These are phyloP conservation scores for Dinocampus coccinellae DNA, from an alignment of 2,888 invertebrate genomes.

Conservation along the genomic window DNA sequence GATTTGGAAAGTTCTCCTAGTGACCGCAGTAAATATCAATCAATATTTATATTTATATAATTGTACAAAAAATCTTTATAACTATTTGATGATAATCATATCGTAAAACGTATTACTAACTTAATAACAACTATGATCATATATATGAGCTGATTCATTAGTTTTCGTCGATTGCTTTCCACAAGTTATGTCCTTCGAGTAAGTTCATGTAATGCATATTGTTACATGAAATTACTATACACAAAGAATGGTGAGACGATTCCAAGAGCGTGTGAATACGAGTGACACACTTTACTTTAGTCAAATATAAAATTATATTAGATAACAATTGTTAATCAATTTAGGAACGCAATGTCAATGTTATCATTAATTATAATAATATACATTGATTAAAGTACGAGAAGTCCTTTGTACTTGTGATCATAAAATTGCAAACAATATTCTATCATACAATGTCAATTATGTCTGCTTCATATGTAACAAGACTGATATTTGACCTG, in stretches of 20 bases:
- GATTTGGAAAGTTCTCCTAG: slow-evolving; percentile 56
- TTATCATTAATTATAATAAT: not conserved
- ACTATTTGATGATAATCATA: not conserved
- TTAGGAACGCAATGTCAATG: not conserved
- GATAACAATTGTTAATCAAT: not conserved
- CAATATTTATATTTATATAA: not conserved
- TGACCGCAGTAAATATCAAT: slow-evolving; percentile 54
- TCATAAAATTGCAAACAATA: not conserved
- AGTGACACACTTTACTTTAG: slow-evolving; percentile 50
- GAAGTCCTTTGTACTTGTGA: not conserved
- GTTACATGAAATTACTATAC: not conserved
- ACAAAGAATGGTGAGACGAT: not conserved
- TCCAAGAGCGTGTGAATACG: slow-evolving; percentile 53
- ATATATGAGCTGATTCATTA: too few species aligned
- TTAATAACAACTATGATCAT: not conserved
- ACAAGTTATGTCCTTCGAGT: too few species aligned
- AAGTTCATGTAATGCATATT: too few species aligned
- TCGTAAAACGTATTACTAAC: not conserved
- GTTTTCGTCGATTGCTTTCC: too few species aligned
- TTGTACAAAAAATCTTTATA: not conserved
- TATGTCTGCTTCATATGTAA: not conserved
- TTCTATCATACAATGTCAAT: not conserved
- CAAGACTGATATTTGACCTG: slow-evolving; percentile 23
- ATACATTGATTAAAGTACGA: not conserved
- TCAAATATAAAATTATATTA: not conserved